Conservation (phyloP, 2,888 invertebrate genomes). For the Drosophila pullipes region DNA sequence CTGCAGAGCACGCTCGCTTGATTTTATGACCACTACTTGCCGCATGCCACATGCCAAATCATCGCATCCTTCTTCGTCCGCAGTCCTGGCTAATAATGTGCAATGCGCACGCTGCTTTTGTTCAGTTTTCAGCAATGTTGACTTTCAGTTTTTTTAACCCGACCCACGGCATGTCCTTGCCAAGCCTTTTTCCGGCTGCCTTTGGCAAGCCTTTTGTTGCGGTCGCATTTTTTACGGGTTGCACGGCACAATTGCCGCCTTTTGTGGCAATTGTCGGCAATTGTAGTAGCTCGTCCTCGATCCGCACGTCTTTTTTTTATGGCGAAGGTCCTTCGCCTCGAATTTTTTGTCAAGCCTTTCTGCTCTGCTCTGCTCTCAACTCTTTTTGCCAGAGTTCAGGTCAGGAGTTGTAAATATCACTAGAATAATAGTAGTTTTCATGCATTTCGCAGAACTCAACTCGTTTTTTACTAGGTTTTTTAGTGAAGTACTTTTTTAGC, state of each 20-base stretch:
- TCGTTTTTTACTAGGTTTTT: slow-evolving; percentile 46
- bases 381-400: slow-evolving; percentile 61
- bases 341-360: slow-evolving; percentile 74
- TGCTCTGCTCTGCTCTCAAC: slow-evolving; percentile 75
- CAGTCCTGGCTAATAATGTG: slow-evolving; percentile 63
- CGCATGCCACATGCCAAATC: slow-evolving; percentile 38
- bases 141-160: slow-evolving; percentile 71
- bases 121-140: slow-evolving; percentile 40
- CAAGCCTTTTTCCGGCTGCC: slow-evolving; percentile 54
- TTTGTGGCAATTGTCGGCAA: slow-evolving; percentile 64
- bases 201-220: slow-evolving; percentile 63
- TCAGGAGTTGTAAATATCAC: slow-evolving; percentile 35
- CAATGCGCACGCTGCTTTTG: slow-evolving; percentile 60
- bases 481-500: slow-evolving; percentile 49
- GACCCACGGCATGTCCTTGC: slow-evolving; percentile 48
- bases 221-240: slow-evolving; percentile 74
- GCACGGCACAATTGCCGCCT: slow-evolving; percentile 47
- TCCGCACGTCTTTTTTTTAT: slow-evolving; percentile 35
- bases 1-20: slow-evolving; percentile 55
- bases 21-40: slow-evolving; percentile 58
- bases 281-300: slow-evolving; percentile 29
- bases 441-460: slow-evolving; percentile 52
- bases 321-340: slow-evolving; percentile 14
- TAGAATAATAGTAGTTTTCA: slow-evolving; percentile 44
- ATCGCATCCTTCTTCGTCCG: slow-evolving; percentile 20